These are phyloP conservation scores for Ormyrus thymus DNA, from an alignment of 2,888 invertebrate genomes.

Conservation along the genomic window DNA sequence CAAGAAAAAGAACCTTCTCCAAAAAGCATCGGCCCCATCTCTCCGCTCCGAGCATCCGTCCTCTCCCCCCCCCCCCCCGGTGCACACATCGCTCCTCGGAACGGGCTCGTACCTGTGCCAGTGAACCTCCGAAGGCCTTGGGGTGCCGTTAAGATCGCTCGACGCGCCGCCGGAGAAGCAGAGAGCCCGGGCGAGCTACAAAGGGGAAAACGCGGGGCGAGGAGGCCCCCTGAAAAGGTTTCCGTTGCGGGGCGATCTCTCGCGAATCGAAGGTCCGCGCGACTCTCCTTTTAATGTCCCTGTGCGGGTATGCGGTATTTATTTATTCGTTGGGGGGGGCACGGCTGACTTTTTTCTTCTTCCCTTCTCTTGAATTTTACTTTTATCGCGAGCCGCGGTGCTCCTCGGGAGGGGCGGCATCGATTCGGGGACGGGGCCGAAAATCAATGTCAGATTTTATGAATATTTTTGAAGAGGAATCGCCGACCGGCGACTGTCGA, in stretches of 20 bases:
- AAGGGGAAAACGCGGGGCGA: not conserved
- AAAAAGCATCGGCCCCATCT: too few species aligned
- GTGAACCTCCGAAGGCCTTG: not conserved
- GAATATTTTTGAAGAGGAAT: slow-evolving; percentile 2
- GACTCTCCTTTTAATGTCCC: not conserved
- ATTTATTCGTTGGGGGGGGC: not conserved
- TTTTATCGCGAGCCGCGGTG: not conserved
- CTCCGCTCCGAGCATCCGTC: not conserved
- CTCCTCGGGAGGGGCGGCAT: not conserved
- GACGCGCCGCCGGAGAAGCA: not conserved
- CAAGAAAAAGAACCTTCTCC: too few species aligned
- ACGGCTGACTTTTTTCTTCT: not conserved
- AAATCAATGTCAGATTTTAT: slow-evolving; percentile 13
- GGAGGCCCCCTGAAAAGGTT: slow-evolving; percentile 33
- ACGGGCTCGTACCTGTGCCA: not conserved
- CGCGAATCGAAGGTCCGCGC: not conserved
- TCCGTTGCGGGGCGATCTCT: slow-evolving; percentile 21
- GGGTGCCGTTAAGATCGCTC: not conserved
- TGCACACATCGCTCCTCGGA: not conserved
- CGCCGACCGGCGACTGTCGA: too few species aligned
- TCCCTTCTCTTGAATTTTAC: slow-evolving; percentile 2
- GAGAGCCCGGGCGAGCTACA: not conserved
- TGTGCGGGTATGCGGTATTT: slow-evolving; percentile 2
- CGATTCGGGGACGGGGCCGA: slow-evolving; percentile 19
- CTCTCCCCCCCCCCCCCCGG: not conserved